These are phyloP conservation scores for Helogale parvula DNA, from an alignment of 2,113 vertebrate genomes.

Conservation along the genomic window DNA sequence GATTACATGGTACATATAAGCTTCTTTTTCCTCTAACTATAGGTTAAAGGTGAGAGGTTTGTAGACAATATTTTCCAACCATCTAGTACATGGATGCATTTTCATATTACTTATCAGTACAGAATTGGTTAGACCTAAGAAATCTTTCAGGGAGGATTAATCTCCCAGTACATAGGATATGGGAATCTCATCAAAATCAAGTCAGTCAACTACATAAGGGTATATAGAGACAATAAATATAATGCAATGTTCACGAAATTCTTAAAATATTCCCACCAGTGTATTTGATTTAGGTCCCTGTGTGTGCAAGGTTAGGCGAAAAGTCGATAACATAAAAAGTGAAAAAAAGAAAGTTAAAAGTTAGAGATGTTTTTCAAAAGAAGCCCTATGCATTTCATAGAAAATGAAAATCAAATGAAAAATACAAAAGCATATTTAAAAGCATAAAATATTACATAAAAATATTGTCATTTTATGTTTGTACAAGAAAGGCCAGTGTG, in stretches of 20 bases:
- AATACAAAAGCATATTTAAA: background rate
- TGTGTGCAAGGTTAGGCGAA: background rate
- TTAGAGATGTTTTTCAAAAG: background rate
- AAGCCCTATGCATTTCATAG: background rate
- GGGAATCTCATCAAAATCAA: background rate
- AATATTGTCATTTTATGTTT: background rate
- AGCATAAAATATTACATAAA: background rate
- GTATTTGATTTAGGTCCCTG: background rate
- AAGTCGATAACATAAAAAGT: background rate
- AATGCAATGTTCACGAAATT: slow-evolving; percentile 21
- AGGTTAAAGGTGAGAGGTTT: background rate
- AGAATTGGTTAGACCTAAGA: background rate
- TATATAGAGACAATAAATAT: slow-evolving; percentile 7
- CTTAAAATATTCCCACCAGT: background rate
- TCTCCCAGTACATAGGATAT: background rate
- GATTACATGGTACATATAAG: background rate
- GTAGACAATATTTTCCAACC: background rate
- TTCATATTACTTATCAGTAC: background rate
- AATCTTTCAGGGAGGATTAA: background rate
- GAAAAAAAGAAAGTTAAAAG: background rate
- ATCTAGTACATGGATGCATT: background rate
- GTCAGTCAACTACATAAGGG: background rate
- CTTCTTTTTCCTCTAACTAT: background rate
- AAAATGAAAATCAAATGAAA: background rate
- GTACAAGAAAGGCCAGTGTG: background rate